Conservation (phyloP, 2,113 vertebrate genomes). For the Corythoichthys haematopterus region DNA sequence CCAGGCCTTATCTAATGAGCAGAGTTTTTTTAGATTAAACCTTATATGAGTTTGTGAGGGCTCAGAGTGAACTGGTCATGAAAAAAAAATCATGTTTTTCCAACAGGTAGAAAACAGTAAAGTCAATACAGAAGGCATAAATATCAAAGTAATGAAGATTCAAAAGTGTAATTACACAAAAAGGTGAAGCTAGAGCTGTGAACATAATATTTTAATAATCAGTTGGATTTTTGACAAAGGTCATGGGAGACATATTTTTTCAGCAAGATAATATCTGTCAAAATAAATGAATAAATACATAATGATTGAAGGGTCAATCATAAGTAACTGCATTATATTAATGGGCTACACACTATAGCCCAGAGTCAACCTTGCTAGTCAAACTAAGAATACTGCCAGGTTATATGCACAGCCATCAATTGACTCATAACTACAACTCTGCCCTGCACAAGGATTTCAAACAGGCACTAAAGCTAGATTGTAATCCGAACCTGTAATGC, state of each 20-base stretch:
- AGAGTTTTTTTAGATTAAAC: constrained; percentile 54
- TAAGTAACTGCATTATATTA: constrained; percentile 3
- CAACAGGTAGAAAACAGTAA: constrained; percentile 40
- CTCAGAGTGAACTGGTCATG: constrained; percentile 24
- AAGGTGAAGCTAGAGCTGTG: constrained; percentile 45
- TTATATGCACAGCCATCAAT: constrained; percentile 48
- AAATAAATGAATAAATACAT: neutral
- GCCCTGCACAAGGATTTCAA: constrained; percentile 39
- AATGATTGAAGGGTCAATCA: neutral
- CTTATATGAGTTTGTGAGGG: constrained; percentile 66
- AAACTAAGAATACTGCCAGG: constrained; percentile 42
- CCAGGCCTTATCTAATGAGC: constrained; percentile 62
- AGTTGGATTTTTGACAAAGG: constrained; percentile 22
- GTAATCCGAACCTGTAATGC: constrained; percentile 51
- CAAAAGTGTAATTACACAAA: constrained; percentile 35
- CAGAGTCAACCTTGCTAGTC: constrained; percentile 29
- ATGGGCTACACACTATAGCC: constrained; percentile 10
- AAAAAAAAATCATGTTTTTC: constrained; percentile 22
- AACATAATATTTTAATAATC: constrained; percentile 35
- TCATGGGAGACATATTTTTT: constrained; percentile 14
- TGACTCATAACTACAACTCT: constrained; percentile 34
- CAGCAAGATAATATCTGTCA: constrained; percentile 22
- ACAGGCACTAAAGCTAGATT: constrained; percentile 40
- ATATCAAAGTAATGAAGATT: constrained; percentile 34
- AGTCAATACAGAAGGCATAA: constrained; percentile 27